phyloP scores from a whole-genome alignment of 2,113 vertebrate species.

The Paratilapia polleni region DNA sequence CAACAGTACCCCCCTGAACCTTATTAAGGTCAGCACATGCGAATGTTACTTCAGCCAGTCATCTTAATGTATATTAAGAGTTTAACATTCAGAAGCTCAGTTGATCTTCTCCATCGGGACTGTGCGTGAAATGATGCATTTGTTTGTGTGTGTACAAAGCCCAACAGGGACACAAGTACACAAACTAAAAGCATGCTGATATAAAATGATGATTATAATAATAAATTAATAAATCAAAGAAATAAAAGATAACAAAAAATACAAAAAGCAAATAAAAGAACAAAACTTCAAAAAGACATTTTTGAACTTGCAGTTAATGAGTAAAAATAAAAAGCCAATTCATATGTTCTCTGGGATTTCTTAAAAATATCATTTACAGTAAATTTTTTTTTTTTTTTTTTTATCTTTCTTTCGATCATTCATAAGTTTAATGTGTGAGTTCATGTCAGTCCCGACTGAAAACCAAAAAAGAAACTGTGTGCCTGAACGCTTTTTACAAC shows the following conservation, averaged over 20 bases:
- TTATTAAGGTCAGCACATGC: constrained; percentile 66
- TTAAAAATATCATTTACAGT: neutral
- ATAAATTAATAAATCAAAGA: no score
- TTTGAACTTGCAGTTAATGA: neutral
- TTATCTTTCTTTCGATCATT: no score
- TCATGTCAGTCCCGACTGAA: no score
- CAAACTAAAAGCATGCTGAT: no score
- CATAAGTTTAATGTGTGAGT: no score
- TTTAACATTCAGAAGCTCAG: neutral
- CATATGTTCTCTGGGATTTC: neutral
- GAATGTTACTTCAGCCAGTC: neutral
- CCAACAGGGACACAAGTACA: neutral
- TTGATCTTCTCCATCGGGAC: no score
- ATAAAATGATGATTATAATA: no score
- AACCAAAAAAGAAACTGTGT: neutral
- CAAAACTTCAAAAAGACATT: neutral
- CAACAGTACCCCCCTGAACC: constrained; percentile 14
- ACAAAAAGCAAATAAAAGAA: no score
- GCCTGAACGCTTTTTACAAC: neutral
- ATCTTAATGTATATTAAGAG: neutral
- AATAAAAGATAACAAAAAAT: no score
- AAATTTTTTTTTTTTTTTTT: no score
- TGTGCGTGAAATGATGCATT: neutral
- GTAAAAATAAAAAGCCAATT: neutral
- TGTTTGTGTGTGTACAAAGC: neutral